A percentile compares a stretch with the other conserved stretches of the same genome.
Evolutionary conservation across 2,888 invertebrate genomes (phyloP).

Genomic region (Hyles lineata): DNA sequence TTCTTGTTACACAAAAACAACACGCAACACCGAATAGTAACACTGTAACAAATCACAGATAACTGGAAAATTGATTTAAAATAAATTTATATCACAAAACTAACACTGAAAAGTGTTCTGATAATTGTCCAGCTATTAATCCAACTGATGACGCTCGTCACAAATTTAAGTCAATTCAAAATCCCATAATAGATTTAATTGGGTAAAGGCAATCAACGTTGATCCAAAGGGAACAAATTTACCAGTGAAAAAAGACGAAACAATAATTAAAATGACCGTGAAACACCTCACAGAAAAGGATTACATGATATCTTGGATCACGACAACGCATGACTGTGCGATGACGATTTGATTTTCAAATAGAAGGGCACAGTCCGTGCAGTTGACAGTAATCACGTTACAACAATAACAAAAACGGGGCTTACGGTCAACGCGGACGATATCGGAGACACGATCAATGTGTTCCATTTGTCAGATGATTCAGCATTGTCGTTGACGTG

Average conservation of each 20-base stretch:
- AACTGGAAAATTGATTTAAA: constrained; percentile 50
- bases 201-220: constrained; percentile 44
- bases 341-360: constrained; percentile 61
- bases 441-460: constrained; percentile 79
- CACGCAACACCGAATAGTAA: constrained; percentile 62
- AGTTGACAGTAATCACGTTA: constrained; percentile 82
- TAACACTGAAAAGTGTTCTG: constrained; percentile 18
- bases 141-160: not conserved
- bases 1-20: constrained; percentile 66
- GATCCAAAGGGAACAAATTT: not conserved
- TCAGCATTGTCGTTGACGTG: constrained; percentile 83
- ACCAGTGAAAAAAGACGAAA: not conserved
- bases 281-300: constrained; percentile 42
- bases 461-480: constrained; percentile 83
- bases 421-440: constrained; percentile 82
- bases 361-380: constrained; percentile 54
- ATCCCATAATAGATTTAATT: constrained; percentile 8
- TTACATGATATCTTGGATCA: constrained; percentile 54
- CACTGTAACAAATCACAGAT: constrained; percentile 58
- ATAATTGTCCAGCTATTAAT: constrained; percentile 15
- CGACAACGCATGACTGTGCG: constrained; percentile 53
- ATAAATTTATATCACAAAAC: constrained; percentile 38
- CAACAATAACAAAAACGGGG: constrained; percentile 77
- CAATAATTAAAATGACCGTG: constrained; percentile 10
- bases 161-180: constrained; percentile 12